Percentiles rank a stretch among this genome's conserved stretches.
Conservation (phyloP, 2,888 invertebrate species). For the Scaptomyza reducta region DNA sequence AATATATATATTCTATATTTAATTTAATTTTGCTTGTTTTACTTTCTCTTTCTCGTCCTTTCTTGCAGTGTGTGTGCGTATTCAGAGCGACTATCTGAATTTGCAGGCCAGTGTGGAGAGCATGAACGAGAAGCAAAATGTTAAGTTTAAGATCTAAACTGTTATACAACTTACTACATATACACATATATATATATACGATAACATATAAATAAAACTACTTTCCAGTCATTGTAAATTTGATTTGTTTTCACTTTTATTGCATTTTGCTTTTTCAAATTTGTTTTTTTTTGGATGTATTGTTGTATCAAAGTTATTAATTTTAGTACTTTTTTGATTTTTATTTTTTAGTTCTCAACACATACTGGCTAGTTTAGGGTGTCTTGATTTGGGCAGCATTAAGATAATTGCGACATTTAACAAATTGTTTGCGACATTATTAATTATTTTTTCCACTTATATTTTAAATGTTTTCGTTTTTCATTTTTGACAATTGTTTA, state of each 20-base stretch:
- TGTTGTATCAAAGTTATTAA: conserved; percentile 65
- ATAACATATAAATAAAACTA: conserved; percentile 21
- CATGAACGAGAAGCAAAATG: conserved; percentile 76
- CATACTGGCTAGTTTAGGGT: conserved; percentile 62
- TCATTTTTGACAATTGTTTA: conserved; percentile 50
- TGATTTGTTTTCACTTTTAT: conserved; percentile 57
- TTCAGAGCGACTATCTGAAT: conserved; percentile 80
- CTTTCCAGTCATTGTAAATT: conserved; percentile 19
- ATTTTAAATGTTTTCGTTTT: conserved; percentile 47
- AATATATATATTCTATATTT: conserved; percentile 5
- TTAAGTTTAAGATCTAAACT: conserved; percentile 73
- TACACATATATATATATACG: conserved; percentile 1
- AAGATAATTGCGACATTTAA: conserved; percentile 59
- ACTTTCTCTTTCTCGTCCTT: conserved; percentile 10
- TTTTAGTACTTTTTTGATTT: conserved; percentile 23
- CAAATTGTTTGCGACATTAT: conserved; percentile 58
- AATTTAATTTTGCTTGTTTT: neutral
- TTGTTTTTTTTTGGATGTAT: conserved; percentile 33
- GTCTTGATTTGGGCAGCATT: conserved; percentile 59
- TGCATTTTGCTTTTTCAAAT: conserved; percentile 49
- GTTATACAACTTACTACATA: conserved; percentile 26
- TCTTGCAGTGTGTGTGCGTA: conserved; percentile 81
- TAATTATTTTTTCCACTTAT: conserved; percentile 53
- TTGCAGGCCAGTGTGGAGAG: conserved; percentile 79
- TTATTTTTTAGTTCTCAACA: conserved; percentile 61